These are phyloP conservation scores for Norana najaformis DNA, from an alignment of 2,888 invertebrate genomes.

Conservation along the genomic window DNA sequence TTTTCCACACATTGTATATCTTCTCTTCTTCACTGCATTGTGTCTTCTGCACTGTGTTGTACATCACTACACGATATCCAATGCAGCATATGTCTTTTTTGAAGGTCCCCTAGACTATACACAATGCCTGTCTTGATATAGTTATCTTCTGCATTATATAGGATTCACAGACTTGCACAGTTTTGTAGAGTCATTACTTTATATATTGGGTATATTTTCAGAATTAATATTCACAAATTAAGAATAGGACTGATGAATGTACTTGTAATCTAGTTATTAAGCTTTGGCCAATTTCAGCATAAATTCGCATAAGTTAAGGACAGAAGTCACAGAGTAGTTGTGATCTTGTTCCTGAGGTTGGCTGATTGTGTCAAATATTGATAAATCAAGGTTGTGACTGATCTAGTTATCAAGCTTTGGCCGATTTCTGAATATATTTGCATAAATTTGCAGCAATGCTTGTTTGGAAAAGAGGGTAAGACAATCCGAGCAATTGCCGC, in stretches of 20 bases:
- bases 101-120: not conserved
- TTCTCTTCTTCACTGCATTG: not conserved
- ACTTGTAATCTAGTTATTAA: not conserved
- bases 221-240: not conserved
- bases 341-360: not conserved
- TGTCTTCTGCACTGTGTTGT: not conserved
- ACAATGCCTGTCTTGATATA: not conserved
- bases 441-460: slow-evolving; percentile 28
- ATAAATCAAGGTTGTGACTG: not conserved
- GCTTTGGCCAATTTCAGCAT: not conserved
- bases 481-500: slow-evolving; percentile 75
- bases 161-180: not conserved
- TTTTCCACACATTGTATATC: not conserved
- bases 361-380: not conserved
- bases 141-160: not conserved
- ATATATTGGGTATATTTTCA: not conserved
- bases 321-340: not conserved
- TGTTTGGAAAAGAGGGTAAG: slow-evolving; percentile 64
- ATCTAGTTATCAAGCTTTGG: not conserved
- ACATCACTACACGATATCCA: not conserved
- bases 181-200: not conserved
- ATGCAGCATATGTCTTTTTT: not conserved
- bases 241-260: not conserved
- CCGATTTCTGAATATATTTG: not conserved
- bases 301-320: not conserved